phyloP scores from a whole-genome alignment of 2,888 invertebrate species.

The Tenthredo amoena region DNA sequence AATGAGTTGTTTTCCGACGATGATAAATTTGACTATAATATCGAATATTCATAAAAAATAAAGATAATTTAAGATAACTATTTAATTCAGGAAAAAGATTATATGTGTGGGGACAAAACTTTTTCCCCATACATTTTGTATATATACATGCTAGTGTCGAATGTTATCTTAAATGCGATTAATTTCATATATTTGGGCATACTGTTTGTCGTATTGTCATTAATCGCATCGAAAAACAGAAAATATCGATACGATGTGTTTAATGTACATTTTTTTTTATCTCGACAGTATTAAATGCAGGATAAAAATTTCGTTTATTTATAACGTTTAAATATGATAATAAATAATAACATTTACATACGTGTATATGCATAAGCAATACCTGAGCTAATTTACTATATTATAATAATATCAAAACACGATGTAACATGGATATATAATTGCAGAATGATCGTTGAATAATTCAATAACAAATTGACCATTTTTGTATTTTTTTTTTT shows the following conservation, averaged over 20 bases:
- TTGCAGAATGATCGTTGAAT: conserved; percentile 6
- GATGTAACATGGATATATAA: not conserved
- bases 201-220: no score
- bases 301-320: not conserved
- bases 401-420: not conserved
- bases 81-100: no score
- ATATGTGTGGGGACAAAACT: no score
- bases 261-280: not conserved
- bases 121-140: no score
- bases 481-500: not conserved
- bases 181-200: no score
- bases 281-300: not conserved
- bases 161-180: no score
- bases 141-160: no score
- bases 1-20: no score
- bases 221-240: not conserved
- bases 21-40: no score
- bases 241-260: no score
- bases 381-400: not conserved
- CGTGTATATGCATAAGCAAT: not conserved
- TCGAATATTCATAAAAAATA: no score
- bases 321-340: not conserved
- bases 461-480: conserved; percentile 3
- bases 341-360: not conserved
- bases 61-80: no score